Evolutionary conservation across 1,140 invertebrate genomes (phyloP), one percentile per base, ranked within the genome.

Genomic region (Caerostris extrusa): DNA sequence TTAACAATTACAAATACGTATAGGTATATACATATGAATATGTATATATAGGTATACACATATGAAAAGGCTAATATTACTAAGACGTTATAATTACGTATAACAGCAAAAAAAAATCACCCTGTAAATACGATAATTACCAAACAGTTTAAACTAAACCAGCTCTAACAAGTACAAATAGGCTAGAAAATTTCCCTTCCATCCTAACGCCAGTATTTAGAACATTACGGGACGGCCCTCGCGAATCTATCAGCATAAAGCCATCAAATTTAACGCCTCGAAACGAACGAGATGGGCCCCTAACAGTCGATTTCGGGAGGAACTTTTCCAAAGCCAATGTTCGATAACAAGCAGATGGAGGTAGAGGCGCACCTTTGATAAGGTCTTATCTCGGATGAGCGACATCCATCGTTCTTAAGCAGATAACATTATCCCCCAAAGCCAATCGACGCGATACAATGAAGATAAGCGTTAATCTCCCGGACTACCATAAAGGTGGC

Each of bases 401-500:
- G 2, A 58, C 57, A 85, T 85, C 19, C 12, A 85, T 85, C 82
- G 10, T 19, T n/a, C n/a, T 85, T 85, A 85, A 85, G 55, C 4
- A 85, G 82, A 85, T 85, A 85, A 57, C 82, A 85, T 57, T 85
- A 85, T 56, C 55, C 53, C 57, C 82, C 14, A 7, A 56, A 85
- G 82, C 55, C 82, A 85, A 85, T 85, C 82, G 56, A 56, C 82
- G 56, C 57, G 82, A 85, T 85, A 85, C 55, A 10, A 57, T 58
- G 8, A 85, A 85, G 56, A 58, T 85, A 85, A 56, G 82, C 19
- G 6, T 85, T 85, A 85, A 85, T 85, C 82, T 56, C n/a, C 5
- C 0, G 55, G 82, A 3, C 50, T 3, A 77, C 71, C 34, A 19
- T 50, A 77, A 77, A 50, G 71, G 10, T 50, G 19, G 8, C 8